A percentile compares a stretch with the other conserved stretches of the same genome.
Evolutionary conservation across 2,888 invertebrate species (phyloP).

Genomic region (Drosophila mulleri): DNA sequence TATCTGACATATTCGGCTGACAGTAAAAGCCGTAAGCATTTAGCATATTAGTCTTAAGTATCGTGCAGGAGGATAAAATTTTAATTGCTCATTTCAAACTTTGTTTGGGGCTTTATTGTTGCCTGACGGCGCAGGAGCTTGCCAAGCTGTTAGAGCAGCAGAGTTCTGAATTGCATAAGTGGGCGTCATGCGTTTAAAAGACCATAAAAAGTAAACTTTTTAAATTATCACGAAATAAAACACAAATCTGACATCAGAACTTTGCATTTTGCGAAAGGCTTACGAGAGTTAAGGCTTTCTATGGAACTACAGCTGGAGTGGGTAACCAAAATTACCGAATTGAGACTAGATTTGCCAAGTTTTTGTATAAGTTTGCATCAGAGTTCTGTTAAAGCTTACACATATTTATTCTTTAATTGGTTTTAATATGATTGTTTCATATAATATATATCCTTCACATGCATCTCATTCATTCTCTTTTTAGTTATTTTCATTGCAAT

Average conservation of each 20-base stretch:
- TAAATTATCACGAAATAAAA: slow-evolving; percentile 13
- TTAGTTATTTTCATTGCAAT: no score
- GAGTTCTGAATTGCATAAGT: slow-evolving; percentile 13
- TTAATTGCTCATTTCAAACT: slow-evolving; percentile 64
- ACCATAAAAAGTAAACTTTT: slow-evolving; percentile 15
- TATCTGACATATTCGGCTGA: slow-evolving; percentile 2
- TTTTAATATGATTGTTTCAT: no score
- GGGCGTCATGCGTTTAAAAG: slow-evolving; percentile 22
- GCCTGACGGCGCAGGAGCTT: neutral
- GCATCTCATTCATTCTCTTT: no score
- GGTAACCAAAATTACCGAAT: neutral
- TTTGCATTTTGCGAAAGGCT: neutral
- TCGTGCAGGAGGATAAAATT: slow-evolving; percentile 46
- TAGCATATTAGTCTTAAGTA: slow-evolving; percentile 56
- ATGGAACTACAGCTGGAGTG: no score
- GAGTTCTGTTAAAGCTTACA: no score
- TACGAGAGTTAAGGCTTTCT: neutral
- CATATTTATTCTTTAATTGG: no score
- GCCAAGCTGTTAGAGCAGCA: slow-evolving; percentile 9
- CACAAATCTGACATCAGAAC: neutral
- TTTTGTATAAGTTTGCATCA: no score
- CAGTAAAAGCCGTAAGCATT: slow-evolving; percentile 25
- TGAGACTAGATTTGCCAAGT: no score
- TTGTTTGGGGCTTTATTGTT: slow-evolving; percentile 22
- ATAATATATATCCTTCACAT: no score